These are phyloP conservation scores for Mamestra configurata DNA, from an alignment of 1,140 invertebrate species.

Conservation along the genomic window DNA sequence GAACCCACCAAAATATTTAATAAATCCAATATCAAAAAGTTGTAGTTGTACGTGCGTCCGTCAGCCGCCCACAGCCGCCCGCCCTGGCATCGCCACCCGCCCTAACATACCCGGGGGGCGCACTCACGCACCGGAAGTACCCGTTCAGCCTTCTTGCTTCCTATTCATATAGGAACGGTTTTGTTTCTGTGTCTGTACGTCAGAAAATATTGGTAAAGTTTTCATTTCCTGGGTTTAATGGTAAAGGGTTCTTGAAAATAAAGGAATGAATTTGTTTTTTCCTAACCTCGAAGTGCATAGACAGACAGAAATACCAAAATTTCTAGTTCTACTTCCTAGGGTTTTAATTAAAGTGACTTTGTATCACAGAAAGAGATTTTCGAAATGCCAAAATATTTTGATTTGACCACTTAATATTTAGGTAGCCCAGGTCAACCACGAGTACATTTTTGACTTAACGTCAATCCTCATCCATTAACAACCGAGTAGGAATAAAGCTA, in stretches of 20 bases:
- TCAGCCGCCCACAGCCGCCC: constrained; percentile 16
- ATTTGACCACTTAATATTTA: too few relatives aligned
- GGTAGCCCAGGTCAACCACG: too few relatives aligned
- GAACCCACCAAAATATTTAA: constrained; percentile 40
- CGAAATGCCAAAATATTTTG: too few relatives aligned
- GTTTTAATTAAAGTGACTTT: too few relatives aligned
- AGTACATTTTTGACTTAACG: too few relatives aligned
- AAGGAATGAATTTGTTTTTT: not conserved
- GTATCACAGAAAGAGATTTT: too few relatives aligned
- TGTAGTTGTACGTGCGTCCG: constrained; percentile 23
- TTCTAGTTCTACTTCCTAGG: too few relatives aligned
- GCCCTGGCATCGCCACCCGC: not conserved
- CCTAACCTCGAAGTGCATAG: too few relatives aligned
- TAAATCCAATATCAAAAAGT: constrained; percentile 50
- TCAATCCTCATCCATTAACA: too few relatives aligned
- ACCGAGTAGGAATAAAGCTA: too few relatives aligned
- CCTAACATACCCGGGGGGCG: constrained; percentile 50
- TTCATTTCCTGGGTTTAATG: constrained; percentile 12
- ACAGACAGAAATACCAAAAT: too few relatives aligned
- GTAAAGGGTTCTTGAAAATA: not conserved
- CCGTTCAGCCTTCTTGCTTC: constrained; percentile 52
- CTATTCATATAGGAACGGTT: constrained; percentile 35
- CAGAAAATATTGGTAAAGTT: constrained; percentile 7
- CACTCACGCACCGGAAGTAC: constrained; percentile 51
- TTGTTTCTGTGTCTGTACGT: constrained; percentile 38